Evolutionary conservation across 2,113 vertebrate genomes (phyloP).

Genomic region (Brevimyrus niger): DNA sequence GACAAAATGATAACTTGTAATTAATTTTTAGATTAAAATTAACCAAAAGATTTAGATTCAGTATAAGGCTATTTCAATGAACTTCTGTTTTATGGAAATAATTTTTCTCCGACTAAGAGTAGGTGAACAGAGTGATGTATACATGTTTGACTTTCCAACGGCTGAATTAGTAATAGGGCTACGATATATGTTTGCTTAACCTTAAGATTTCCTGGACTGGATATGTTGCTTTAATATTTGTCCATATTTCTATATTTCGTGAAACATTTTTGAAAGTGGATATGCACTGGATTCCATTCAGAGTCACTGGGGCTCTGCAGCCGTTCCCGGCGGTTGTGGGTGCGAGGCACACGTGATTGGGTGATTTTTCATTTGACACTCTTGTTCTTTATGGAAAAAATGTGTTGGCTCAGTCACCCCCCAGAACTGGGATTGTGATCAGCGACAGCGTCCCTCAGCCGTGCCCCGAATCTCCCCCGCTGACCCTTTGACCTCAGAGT

Average conservation of each 20-base stretch:
- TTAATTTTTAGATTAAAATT: not conserved
- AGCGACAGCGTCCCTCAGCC: not conserved
- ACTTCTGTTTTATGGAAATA: not conserved
- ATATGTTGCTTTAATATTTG: not conserved
- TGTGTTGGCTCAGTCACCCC: not conserved
- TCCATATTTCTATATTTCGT: not conserved
- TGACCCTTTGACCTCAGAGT: conserved; percentile 30
- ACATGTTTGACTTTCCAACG: not conserved
- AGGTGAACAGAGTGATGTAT: not conserved
- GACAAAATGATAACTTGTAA: not conserved
- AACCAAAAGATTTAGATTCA: not conserved
- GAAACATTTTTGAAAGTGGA: not conserved
- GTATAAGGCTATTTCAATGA: not conserved
- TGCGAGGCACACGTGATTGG: not conserved
- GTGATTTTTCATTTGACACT: not conserved
- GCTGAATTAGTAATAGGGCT: not conserved
- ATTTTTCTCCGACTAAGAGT: not conserved
- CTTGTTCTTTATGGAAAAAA: not conserved
- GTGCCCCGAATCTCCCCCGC: not conserved
- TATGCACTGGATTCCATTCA: not conserved
- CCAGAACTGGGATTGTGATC: not conserved
- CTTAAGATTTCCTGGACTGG: not conserved
- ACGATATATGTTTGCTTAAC: not conserved
- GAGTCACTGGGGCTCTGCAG: not conserved
- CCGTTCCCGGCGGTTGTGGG: not conserved